These are phyloP conservation scores for Pseudochirops corinnae DNA, from an alignment of 2,797 vertebrate genomes.

Conservation along the genomic window DNA sequence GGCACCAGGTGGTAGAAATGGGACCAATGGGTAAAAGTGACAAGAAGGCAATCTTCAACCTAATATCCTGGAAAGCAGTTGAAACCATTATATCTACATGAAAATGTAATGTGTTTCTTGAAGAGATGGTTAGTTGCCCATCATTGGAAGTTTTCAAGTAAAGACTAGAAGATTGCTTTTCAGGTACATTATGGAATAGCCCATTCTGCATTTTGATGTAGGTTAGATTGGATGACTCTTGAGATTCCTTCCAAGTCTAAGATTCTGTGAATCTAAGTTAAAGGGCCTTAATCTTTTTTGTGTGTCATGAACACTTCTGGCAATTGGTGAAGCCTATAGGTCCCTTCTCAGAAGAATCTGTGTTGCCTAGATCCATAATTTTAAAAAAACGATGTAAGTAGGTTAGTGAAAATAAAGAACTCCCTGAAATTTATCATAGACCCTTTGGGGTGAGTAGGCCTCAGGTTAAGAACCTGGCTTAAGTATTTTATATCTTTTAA, in stretches of 20 bases:
- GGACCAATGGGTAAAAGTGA: neutral
- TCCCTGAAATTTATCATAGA: neutral
- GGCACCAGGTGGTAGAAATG: neutral
- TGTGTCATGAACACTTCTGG: neutral
- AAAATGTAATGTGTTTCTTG: neutral
- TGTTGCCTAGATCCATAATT: neutral
- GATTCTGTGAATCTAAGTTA: neutral
- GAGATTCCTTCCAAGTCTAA: neutral
- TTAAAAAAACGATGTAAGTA: neutral
- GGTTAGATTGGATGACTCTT: neutral
- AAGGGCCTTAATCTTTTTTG: neutral
- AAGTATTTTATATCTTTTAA: conserved; percentile 50
- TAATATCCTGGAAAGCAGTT: neutral
- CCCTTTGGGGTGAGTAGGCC: neutral
- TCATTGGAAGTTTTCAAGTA: neutral
- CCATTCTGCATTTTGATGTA: neutral
- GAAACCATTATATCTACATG: neutral
- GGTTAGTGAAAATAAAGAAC: neutral
- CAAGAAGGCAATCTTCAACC: neutral
- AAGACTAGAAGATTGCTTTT: neutral
- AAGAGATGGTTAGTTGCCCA: neutral
- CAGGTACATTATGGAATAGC: neutral
- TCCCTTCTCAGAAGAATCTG: neutral
- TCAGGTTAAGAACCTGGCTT: neutral
- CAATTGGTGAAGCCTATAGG: neutral